A percentile compares a stretch with the other conserved stretches of the same genome.
Conservation (phyloP, 2,797 vertebrate genomes). For the Tolypeutes matacus region DNA sequence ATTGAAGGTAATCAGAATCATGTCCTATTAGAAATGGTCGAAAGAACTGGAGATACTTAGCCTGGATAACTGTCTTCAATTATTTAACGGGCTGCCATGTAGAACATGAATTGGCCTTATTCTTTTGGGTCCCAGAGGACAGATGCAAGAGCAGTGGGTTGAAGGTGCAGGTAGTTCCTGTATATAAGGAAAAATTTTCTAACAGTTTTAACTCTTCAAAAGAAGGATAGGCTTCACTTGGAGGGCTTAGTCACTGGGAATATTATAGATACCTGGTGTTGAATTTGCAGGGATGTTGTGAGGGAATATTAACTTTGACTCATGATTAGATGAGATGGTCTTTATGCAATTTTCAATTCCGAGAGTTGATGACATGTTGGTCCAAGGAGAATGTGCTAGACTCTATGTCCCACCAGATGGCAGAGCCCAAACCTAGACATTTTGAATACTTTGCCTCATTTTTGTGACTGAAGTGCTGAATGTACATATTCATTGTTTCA, state of each 20-base stretch:
- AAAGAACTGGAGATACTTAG: conserved; percentile 46
- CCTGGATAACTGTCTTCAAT: conserved; percentile 68
- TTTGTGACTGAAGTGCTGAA: not conserved
- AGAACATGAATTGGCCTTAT: conserved; percentile 60
- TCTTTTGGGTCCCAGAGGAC: conserved; percentile 18
- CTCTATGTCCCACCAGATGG: not conserved
- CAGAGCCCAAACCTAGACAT: not conserved
- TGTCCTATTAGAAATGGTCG: conserved; percentile 56
- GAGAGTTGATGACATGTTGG: not conserved
- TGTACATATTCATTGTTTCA: too few species aligned
- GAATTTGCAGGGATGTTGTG: not conserved
- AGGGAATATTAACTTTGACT: conserved; percentile 2
- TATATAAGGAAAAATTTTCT: not conserved
- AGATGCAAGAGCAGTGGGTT: not conserved
- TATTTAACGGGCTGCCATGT: conserved; percentile 69
- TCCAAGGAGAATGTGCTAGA: not conserved
- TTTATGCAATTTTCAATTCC: not conserved
- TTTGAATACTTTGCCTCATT: not conserved
- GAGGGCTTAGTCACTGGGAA: not conserved
- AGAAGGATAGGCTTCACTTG: conserved; percentile 47
- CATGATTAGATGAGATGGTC: not conserved
- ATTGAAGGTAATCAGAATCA: conserved; percentile 22
- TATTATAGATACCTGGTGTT: not conserved
- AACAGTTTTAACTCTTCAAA: conserved; percentile 48
- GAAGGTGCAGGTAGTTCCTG: conserved; percentile 39